Conservation (phyloP, 2,797 vertebrate genomes). For the Helostoma temminkii region DNA sequence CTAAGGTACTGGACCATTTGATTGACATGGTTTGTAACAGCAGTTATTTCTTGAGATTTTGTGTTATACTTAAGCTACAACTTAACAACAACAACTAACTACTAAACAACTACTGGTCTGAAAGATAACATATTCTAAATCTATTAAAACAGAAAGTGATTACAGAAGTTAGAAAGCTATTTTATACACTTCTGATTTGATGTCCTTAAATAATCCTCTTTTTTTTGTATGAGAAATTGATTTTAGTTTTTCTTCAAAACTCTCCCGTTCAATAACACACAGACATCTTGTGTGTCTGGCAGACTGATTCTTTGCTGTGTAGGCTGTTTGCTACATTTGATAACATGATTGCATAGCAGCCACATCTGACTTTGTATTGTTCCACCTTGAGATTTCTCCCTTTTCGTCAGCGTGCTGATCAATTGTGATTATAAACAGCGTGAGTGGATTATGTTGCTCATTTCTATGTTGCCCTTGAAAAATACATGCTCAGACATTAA, state of each 20-base stretch:
- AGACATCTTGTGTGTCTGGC: too few species aligned
- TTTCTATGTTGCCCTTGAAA: slow-evolving; percentile 57
- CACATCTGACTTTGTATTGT: slow-evolving; percentile 1
- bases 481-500: slow-evolving; percentile 60
- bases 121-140: too few species aligned
- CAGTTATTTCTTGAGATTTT: neutral
- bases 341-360: too few species aligned
- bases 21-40: neutral
- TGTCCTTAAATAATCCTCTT: neutral
- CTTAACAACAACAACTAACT: too few species aligned
- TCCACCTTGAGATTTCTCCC: neutral
- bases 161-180: slow-evolving; percentile 22
- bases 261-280: neutral
- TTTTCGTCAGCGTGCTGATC: slow-evolving; percentile 4
- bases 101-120: too few species aligned
- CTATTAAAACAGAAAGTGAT: too few species aligned
- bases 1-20: neutral
- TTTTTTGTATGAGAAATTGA: neutral
- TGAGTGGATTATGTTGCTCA: slow-evolving; percentile 15
- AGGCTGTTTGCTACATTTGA: neutral
- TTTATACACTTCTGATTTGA: neutral
- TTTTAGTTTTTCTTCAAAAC: neutral
- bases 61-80: too few species aligned
- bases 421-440: neutral
- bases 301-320: neutral